Evolutionary conservation across 2,888 invertebrate genomes (phyloP).

Genomic region (Caenorhabditis virilis): DNA sequence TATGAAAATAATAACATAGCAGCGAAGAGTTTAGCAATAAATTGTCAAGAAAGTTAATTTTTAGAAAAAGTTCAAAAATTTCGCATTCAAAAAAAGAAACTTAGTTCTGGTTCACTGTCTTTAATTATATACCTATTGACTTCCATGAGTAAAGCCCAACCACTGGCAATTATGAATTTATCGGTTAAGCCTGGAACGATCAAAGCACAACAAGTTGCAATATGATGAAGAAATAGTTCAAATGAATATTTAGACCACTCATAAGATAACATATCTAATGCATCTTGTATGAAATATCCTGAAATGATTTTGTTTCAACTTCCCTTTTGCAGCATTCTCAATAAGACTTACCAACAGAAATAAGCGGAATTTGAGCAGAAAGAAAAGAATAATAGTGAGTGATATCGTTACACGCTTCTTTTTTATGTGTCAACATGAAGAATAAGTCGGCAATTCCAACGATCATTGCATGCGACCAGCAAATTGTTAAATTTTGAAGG

Average conservation of each 20-base stretch:
- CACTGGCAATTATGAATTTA: constrained; percentile 52
- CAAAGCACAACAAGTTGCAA: constrained; percentile 38
- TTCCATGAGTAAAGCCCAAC: constrained; percentile 65
- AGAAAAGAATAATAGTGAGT: constrained; percentile 49
- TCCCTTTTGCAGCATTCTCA: too few species aligned
- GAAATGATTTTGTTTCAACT: constrained; percentile 1
- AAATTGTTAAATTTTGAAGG: constrained; percentile 59
- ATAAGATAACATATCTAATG: constrained; percentile 58
- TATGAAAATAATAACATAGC: too few species aligned
- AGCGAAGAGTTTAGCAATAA: too few species aligned
- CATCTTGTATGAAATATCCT: constrained; percentile 64
- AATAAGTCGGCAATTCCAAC: constrained; percentile 47
- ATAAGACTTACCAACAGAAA: constrained; percentile 49
- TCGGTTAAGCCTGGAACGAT: constrained; percentile 28
- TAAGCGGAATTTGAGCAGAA: constrained; percentile 49
- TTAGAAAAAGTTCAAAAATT: too few species aligned
- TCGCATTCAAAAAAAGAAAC: constrained; percentile 1
- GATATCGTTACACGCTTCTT: constrained; percentile 53
- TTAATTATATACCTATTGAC: constrained; percentile 52
- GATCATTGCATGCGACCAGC: constrained; percentile 57
- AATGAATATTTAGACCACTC: constrained; percentile 60
- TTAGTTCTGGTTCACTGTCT: too few species aligned
- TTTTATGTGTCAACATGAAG: constrained; percentile 36
- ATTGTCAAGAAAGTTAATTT: too few species aligned
- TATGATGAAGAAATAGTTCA: constrained; percentile 60